Conservation (phyloP, 2,113 vertebrate genomes). For the Echinops telfairi region DNA sequence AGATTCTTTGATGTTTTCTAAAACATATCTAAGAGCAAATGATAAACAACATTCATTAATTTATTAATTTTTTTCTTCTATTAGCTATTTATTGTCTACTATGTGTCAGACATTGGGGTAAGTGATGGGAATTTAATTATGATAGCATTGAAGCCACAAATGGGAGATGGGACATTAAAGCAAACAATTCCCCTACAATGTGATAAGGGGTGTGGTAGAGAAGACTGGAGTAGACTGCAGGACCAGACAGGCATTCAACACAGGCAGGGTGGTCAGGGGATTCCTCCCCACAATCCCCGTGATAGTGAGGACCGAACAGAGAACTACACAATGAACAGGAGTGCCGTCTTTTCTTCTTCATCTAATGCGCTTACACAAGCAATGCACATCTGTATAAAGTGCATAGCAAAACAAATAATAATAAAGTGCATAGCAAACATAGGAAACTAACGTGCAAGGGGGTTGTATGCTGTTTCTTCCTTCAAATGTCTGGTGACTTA, state of each 20-base stretch:
- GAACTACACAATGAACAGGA: background rate
- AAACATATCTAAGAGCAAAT: slow-evolving; percentile 6
- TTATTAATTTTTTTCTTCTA: slow-evolving; percentile 15
- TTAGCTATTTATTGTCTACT: background rate
- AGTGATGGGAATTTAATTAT: background rate
- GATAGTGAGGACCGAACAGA: background rate
- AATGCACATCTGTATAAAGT: too few relatives aligned
- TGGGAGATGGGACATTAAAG: background rate
- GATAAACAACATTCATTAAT: slow-evolving; percentile 27
- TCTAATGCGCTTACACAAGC: too few relatives aligned
- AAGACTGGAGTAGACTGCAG: background rate
- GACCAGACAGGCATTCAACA: background rate
- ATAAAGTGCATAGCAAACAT: too few relatives aligned
- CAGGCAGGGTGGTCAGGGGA: background rate
- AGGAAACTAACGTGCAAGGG: too few relatives aligned
- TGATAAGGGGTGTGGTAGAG: background rate
- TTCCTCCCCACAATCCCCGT: background rate
- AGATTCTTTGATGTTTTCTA: slow-evolving; percentile 27
- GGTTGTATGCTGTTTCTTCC: too few relatives aligned
- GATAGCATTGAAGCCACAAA: background rate
- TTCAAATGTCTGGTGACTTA: too few relatives aligned
- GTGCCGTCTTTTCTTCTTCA: too few relatives aligned
- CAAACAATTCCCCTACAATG: background rate
- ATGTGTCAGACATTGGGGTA: background rate
- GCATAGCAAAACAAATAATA: too few relatives aligned